A percentile compares a stretch with the other conserved stretches of the same genome.
Conservation (phyloP, 2,797 vertebrate species). For the Sebastes kiyomatsui region DNA sequence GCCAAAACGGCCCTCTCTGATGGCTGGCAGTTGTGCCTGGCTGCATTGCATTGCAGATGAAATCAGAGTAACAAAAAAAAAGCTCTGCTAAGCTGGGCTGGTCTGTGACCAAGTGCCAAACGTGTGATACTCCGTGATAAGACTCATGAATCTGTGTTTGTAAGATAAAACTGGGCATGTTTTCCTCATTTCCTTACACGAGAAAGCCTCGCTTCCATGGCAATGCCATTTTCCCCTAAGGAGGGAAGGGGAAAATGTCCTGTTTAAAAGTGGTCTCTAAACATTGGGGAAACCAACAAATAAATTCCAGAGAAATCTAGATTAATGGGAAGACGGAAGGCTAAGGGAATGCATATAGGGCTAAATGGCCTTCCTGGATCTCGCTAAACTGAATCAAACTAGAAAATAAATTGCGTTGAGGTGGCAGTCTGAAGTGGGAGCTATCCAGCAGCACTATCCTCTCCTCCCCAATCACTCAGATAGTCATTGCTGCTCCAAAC, state of each 20-base stretch:
- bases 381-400: conserved; percentile 47
- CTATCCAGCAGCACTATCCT: conserved; percentile 26
- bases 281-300: conserved; percentile 25
- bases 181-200: conserved; percentile 17
- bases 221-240: conserved; percentile 5
- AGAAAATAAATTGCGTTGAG: conserved; percentile 52
- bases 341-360: conserved; percentile 21
- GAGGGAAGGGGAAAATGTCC: background rate
- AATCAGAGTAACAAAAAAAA: conserved; percentile 38
- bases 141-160: conserved; percentile 39
- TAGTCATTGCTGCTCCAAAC: conserved; percentile 59
- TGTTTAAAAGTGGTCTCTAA: conserved; percentile 26
- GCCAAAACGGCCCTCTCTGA: conserved; percentile 14
- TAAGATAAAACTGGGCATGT: conserved; percentile 46
- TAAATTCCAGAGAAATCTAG: conserved; percentile 38
- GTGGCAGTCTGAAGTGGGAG: conserved; percentile 52
- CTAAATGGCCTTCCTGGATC: conserved; percentile 40
- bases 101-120: conserved; percentile 55
- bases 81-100: conserved; percentile 37
- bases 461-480: conserved; percentile 24
- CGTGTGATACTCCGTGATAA: conserved; percentile 59
- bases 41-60: conserved; percentile 49
- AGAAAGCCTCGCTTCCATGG: background rate
- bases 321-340: conserved; percentile 46
- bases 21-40: conserved; percentile 7